Evolutionary conservation across 2,888 invertebrate species (phyloP).

Genomic region (Labia minor): DNA sequence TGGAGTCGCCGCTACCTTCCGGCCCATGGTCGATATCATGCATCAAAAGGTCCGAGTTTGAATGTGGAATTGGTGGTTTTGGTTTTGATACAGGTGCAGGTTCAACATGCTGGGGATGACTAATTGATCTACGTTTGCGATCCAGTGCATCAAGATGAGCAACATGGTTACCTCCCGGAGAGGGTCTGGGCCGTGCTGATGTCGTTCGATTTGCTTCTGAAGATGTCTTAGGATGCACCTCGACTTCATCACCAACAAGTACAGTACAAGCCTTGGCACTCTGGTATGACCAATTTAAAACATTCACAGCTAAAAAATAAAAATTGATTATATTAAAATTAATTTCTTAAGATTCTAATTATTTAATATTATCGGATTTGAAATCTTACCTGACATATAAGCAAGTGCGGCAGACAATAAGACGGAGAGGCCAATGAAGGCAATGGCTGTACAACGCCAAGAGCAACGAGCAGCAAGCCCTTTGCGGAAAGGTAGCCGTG

Average conservation of each 20-base stretch:
- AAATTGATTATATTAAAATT: background rate
- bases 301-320: conserved; percentile 58
- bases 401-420: conserved; percentile 71
- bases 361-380: conserved; percentile 18
- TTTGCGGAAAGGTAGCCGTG: conserved; percentile 78
- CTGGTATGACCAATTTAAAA: conserved; percentile 76
- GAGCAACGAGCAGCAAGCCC: conserved; percentile 76
- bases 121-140: conserved; percentile 27
- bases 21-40: background rate
- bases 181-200: conserved; percentile 50
- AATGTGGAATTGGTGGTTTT: background rate
- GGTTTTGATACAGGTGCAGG: conserved; percentile 7
- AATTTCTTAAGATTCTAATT: conserved; percentile 16
- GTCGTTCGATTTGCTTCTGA: conserved; percentile 62
- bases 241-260: conserved; percentile 66
- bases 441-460: conserved; percentile 85
- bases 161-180: conserved; percentile 41
- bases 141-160: conserved; percentile 27
- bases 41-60: background rate
- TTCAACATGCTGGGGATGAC: conserved; percentile 40
- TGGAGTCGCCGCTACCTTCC: background rate
- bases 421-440: conserved; percentile 72
- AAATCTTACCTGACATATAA: conserved; percentile 67
- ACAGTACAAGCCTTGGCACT: conserved; percentile 74
- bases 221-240: conserved; percentile 56